Conservation (phyloP, 1,140 invertebrate genomes). For the Hypsibius dujardini region DNA sequence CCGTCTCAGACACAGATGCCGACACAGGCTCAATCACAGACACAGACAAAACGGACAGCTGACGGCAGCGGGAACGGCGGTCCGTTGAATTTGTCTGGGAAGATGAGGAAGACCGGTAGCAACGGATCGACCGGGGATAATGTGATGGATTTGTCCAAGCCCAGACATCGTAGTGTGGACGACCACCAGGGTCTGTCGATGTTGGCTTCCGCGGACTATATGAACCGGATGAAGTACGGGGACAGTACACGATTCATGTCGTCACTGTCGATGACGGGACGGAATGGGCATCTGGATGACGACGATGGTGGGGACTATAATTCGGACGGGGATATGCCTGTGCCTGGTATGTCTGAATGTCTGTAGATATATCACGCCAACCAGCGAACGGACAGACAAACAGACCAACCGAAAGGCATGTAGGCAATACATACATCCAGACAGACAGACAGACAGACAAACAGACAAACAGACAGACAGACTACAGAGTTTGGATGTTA, state of each 20-base stretch:
- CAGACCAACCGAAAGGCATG: too few relatives aligned
- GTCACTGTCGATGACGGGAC: not conserved
- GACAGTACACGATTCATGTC: not conserved
- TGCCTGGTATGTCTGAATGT: too few relatives aligned
- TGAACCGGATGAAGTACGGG: not conserved
- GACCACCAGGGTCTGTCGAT: not conserved
- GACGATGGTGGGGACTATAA: too few relatives aligned
- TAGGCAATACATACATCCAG: too few relatives aligned
- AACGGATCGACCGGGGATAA: not conserved
- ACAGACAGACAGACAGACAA: too few relatives aligned
- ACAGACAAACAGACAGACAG: too few relatives aligned
- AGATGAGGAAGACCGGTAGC: not conserved
- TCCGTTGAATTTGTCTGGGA: not conserved
- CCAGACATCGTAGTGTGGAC: not conserved
- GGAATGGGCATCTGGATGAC: not conserved
- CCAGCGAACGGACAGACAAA: too few relatives aligned
- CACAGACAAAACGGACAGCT: not conserved
- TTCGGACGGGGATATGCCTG: not conserved
- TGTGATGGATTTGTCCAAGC: slow-evolving; percentile 11
- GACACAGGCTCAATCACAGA: not conserved
- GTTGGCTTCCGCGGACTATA: not conserved
- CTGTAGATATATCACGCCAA: too few relatives aligned
- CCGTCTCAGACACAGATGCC: not conserved
- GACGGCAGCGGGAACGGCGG: not conserved
- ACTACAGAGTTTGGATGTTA: too few relatives aligned